Base-by-base conservation (phyloP, 2,888 invertebrate genomes). In the Drosophila cyrtoloma region DNA sequence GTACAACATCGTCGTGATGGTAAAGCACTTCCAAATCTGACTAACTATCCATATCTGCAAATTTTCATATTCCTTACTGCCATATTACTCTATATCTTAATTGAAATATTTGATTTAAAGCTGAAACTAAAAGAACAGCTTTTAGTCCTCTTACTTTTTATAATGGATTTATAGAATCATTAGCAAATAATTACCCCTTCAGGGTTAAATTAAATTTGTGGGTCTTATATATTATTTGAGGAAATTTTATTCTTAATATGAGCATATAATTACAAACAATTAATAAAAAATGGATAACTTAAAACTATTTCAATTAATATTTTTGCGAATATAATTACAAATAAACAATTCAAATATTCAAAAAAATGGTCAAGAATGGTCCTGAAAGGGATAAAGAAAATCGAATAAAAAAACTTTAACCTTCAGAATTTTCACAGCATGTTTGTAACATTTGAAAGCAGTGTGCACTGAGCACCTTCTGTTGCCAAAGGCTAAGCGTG, bases 401-500 rank as follows among this genome's bases (percentile, higher is more conserved):
- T 5, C 28, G 5, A 22, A 19, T 22, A 22, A 22, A 22, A 22
- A 44, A 5, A 0, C 0, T 22, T 12, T 2, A 9, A 26, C 5
- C 9, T 10, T 26, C 19, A 10, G 10, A 47, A 47, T 56, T 51
- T 51, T 64, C 32, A 39, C 9, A 12, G 22, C 44, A 47, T 22
- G 19, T 1, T 63, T 37, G 19, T 26, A n/a, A 12, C 2, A 37
- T 10, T 39, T 55, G 22, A 4, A 16, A 33, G 63, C 65, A 64
- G 56, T 79, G 52, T 69, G 61, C 63, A 35, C 42, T 26, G 44
- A n/a, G 61, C 47, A 61, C 53, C 37, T 64, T 71, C 44, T 62
- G 55, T 22, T 52, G 70, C 33, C 62, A 53, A 52, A 65, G 65
- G 63, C 52, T 65, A 63, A 53, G 56, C n/a, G 22, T 26, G 35